Conservation (phyloP, 2,888 invertebrate species). For the Chirona hameri region DNA sequence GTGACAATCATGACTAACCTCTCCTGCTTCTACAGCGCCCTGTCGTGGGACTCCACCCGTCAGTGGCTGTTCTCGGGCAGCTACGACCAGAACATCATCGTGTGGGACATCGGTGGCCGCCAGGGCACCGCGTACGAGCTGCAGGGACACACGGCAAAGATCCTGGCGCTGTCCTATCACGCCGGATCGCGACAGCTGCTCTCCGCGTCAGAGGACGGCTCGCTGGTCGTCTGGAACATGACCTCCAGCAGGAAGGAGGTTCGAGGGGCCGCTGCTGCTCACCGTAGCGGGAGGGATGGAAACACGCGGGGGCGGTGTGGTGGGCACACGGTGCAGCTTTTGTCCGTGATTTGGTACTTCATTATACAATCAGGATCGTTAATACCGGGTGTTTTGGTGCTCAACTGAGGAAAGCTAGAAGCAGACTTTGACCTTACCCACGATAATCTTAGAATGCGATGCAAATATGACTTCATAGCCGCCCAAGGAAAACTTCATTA, state of each 20-base stretch:
- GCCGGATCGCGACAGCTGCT: slow-evolving; percentile 73
- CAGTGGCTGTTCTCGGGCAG: slow-evolving; percentile 93
- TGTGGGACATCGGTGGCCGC: slow-evolving; percentile 83
- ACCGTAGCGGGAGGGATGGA: too few species aligned
- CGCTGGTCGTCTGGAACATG: slow-evolving; percentile 94
- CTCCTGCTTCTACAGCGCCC: slow-evolving; percentile 53
- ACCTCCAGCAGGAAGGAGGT: slow-evolving; percentile 74
- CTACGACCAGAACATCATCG: slow-evolving; percentile 90
- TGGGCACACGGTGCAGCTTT: too few species aligned
- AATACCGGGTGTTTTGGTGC: too few species aligned
- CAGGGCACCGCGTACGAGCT: slow-evolving; percentile 41
- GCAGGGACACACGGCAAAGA: slow-evolving; percentile 66
- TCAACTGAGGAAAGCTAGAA: too few species aligned
- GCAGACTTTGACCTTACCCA: too few species aligned
- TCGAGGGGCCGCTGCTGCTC: neutral
- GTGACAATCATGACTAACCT: neutral
- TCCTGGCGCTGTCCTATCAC: slow-evolving; percentile 82
- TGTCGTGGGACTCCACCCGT: slow-evolving; percentile 89
- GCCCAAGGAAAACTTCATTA: too few species aligned
- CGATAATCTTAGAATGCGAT: too few species aligned
- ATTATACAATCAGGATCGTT: too few species aligned
- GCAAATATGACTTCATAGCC: too few species aligned
- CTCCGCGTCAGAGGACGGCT: slow-evolving; percentile 87
- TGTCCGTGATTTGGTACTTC: too few species aligned
- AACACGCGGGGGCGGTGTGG: too few species aligned